A percentile compares a stretch with the other conserved stretches of the same genome.
Conservation (phyloP, 1,140 invertebrate genomes). For the Asobara japonica region DNA sequence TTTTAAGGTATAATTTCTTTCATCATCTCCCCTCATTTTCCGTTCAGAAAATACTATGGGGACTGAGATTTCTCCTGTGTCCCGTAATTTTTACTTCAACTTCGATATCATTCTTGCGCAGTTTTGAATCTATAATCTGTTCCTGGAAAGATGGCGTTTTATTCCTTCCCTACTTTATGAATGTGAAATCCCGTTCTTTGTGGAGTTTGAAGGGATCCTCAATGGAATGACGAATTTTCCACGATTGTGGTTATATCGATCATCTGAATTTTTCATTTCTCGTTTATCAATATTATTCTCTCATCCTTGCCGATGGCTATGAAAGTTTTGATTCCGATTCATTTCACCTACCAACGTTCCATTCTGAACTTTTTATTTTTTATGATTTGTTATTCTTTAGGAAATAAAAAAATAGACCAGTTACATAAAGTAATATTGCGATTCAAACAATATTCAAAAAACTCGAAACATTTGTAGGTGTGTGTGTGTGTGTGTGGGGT, state of each 20-base stretch:
- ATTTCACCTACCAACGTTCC: not conserved
- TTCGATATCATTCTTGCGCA: not conserved
- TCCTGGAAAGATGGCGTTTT: not conserved
- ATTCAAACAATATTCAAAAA: too few relatives aligned
- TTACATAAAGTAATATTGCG: not conserved
- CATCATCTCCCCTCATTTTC: too few relatives aligned
- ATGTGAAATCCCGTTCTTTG: not conserved
- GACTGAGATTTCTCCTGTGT: too few relatives aligned
- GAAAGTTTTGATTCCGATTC: slow-evolving; percentile 16
- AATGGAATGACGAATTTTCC: not conserved
- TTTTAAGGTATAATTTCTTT: too few relatives aligned
- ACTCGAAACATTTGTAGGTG: too few relatives aligned
- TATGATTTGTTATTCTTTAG: too few relatives aligned
- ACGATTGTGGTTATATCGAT: not conserved
- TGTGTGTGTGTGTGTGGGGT: too few relatives aligned
- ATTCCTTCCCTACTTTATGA: not conserved
- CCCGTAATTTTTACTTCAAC: not conserved
- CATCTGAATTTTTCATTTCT: not conserved
- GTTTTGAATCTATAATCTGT: not conserved
- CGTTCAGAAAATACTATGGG: too few relatives aligned
- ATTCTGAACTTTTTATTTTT: slow-evolving; percentile 4
- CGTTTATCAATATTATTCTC: slow-evolving; percentile 11
- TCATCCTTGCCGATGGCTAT: not conserved
- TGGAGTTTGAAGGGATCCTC: not conserved
- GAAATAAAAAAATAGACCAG: not conserved